Percentiles rank a stretch among this genome's conserved stretches.
Conservation (phyloP, 2,888 invertebrate genomes). For the Crepidodera aurea region DNA sequence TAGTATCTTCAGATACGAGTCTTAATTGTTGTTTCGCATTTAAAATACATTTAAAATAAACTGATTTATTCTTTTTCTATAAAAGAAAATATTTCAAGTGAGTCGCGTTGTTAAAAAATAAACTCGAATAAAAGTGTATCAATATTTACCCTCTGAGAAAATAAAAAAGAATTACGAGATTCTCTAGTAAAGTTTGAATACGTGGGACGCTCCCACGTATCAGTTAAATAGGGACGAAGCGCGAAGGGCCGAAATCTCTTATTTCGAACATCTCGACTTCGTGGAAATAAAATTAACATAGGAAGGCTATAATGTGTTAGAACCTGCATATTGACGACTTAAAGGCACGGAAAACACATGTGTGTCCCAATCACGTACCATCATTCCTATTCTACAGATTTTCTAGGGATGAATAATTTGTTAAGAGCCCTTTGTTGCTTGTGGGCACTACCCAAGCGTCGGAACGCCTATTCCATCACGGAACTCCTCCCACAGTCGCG, state of each 20-base stretch:
- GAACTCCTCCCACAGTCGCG: conserved; percentile 60
- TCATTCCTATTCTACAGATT: conserved; percentile 41
- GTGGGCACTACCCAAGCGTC: conserved; percentile 58
- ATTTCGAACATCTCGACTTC: conserved; percentile 11
- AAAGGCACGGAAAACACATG: conserved; percentile 49
- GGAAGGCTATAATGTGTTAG: conserved; percentile 47
- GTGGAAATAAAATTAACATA: conserved; percentile 53
- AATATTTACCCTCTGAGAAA: neutral
- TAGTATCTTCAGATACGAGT: no score
- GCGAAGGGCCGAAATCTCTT: conserved; percentile 9
- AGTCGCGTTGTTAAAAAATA: neutral
- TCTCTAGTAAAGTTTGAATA: conserved; percentile 4
- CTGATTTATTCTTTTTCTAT: no score
- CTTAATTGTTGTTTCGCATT: no score
- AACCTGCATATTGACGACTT: conserved; percentile 39
- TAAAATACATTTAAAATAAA: no score
- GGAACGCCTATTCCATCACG: conserved; percentile 58
- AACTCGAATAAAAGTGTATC: neutral
- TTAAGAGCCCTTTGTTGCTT: conserved; percentile 59
- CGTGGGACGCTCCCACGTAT: conserved; percentile 32
- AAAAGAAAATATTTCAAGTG: no score
- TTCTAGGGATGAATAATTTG: conserved; percentile 61
- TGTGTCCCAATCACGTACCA: conserved; percentile 47
- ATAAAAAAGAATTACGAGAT: conserved; percentile 13
- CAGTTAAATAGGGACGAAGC: conserved; percentile 42